phyloP scores from a whole-genome alignment of 2,888 invertebrate genomes.

The Drosophila maculinotata region DNA sequence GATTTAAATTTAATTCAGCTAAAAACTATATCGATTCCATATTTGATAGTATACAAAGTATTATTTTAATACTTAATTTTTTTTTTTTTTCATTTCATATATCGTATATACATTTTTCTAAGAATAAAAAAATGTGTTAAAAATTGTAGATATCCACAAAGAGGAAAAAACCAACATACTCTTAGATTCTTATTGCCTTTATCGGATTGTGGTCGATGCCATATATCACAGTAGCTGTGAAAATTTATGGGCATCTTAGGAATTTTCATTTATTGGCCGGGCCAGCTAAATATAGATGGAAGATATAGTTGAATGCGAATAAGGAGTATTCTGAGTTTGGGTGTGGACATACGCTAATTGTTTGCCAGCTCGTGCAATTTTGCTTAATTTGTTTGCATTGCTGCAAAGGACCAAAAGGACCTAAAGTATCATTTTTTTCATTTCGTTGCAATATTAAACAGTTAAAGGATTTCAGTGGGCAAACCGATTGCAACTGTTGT shows the following conservation, averaged over 20 bases:
- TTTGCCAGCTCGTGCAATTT: constrained; percentile 51
- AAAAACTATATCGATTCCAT: too few relatives aligned
- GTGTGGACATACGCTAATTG: constrained; percentile 46
- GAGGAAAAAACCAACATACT: constrained; percentile 2
- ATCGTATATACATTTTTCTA: background rate
- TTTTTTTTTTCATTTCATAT: background rate
- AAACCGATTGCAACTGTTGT: constrained; percentile 43
- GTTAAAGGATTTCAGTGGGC: constrained; percentile 66
- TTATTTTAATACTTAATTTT: background rate
- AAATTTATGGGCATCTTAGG: constrained; percentile 65
- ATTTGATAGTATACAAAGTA: background rate
- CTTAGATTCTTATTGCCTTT: constrained; percentile 25
- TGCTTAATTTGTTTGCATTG: constrained; percentile 60
- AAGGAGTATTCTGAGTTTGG: constrained; percentile 6
- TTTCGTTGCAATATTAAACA: constrained; percentile 69
- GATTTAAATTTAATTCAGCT: too few relatives aligned
- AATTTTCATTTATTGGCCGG: constrained; percentile 68
- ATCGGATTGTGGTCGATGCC: constrained; percentile 49
- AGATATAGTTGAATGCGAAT: constrained; percentile 2
- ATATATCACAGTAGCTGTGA: constrained; percentile 52
- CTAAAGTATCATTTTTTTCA: constrained; percentile 28
- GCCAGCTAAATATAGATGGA: background rate
- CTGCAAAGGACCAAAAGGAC: constrained; percentile 10
- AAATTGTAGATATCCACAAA: constrained; percentile 9
- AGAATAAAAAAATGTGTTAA: constrained; percentile 22